Evolutionary conservation across 1,140 invertebrate species (phyloP).

Genomic region (Atta texana): DNA sequence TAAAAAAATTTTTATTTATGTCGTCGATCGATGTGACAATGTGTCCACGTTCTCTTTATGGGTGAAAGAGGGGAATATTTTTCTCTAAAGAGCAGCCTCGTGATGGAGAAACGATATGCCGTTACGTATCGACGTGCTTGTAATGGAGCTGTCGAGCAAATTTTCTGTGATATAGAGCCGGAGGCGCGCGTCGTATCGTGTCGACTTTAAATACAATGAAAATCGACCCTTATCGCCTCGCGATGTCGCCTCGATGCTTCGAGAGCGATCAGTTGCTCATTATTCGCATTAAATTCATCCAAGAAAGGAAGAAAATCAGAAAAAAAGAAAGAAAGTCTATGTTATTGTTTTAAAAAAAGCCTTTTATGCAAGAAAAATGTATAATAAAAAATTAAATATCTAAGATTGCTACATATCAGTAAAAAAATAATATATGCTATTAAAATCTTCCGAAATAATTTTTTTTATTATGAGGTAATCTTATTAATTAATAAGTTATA

Average conservation of each 20-base stretch:
- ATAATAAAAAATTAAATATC: neutral
- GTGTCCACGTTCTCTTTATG: neutral
- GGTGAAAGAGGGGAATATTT: constrained; percentile 16
- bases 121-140: constrained; percentile 41
- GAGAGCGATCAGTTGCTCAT: constrained; percentile 2
- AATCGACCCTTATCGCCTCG: constrained; percentile 31
- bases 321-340: neutral
- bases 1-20: constrained; percentile 28
- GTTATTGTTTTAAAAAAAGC: neutral
- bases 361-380: neutral
- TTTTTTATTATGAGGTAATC: neutral
- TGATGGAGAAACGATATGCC: constrained; percentile 35
- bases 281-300: constrained; percentile 13
- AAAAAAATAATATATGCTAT: neutral
- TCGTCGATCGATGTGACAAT: constrained; percentile 13
- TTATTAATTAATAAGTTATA: neutral
- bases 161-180: constrained; percentile 38
- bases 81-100: constrained; percentile 32
- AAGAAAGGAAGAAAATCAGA: neutral
- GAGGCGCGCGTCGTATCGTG: neutral
- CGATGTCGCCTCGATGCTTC: neutral
- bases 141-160: constrained; percentile 44
- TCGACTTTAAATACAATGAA: constrained; percentile 37
- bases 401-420: neutral
- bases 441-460: constrained; percentile 1